Conservation (phyloP, 2,113 vertebrate genomes). For the Myotis brandtii region DNA sequence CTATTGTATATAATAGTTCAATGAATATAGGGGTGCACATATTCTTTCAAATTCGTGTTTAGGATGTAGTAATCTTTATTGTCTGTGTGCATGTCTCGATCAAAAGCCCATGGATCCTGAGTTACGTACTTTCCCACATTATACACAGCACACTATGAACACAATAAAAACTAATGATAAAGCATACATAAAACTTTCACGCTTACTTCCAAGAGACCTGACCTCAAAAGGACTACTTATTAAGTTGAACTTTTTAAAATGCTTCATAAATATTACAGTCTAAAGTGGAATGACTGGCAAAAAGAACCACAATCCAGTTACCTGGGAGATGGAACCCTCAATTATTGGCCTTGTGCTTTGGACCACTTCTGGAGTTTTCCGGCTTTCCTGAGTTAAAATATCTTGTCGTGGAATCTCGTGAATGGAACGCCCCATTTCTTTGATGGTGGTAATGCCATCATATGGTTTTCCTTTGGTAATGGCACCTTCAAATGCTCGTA, state of each 20-base stretch:
- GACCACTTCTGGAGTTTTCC: constrained; percentile 94
- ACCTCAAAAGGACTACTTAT: not conserved
- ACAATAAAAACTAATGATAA: not conserved
- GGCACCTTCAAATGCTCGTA: constrained; percentile 95
- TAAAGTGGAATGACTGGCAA: not conserved
- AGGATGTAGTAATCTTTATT: not conserved
- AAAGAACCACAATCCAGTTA: constrained; percentile 68
- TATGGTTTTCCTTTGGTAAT: constrained; percentile 98
- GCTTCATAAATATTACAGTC: not conserved
- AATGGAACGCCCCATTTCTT: constrained; percentile 98
- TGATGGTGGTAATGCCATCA: constrained; percentile 96
- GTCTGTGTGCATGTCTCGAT: not conserved
- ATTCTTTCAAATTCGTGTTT: not conserved
- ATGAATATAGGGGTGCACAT: not conserved
- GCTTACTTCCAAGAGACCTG: not conserved
- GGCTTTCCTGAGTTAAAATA: constrained; percentile 91
- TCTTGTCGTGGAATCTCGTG: constrained; percentile 98
- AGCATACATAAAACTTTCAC: not conserved
- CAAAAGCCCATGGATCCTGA: not conserved
- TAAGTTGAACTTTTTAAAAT: not conserved
- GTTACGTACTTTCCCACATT: not conserved
- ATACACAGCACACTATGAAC: not conserved
- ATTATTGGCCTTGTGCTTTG: constrained; percentile 89
- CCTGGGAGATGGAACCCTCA: constrained; percentile 97
- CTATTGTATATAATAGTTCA: not conserved